Base-by-base conservation (phyloP, 2,113 vertebrate genomes). In the Crotalus viridis region DNA sequence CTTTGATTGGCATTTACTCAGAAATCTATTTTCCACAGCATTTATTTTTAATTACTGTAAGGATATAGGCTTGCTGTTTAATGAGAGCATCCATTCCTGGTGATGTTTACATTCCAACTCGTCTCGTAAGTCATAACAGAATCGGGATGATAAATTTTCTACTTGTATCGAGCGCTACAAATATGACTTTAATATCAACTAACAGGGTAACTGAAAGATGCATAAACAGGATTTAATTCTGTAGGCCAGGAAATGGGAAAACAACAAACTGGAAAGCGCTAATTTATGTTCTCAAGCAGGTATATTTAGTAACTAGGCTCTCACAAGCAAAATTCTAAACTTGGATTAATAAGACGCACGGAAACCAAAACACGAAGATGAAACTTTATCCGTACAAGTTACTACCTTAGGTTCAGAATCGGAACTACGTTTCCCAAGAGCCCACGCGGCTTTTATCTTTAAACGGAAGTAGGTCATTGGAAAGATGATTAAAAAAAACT, bases 341-440 rank as follows among this genome's bases (percentile, higher is more conserved):
- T 28, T 64, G 10, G 26, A 64, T 61, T 61, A 61, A 61, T 61
- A 61, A 61, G 10, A 61, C 10, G 4, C 59, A 21, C 0, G n/a
- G 5, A 39, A 90, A 81, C 2, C 28, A 5, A 3, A 81, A 13
- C 51, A 6, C 5, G 51, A 39, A 74, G n/a, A 17, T 5, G 26
- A 56, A 81, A 69, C n/a, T 28, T 22, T 12, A 5, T 26, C 46
- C 48, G 21, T 17, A 8, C 85, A 51, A 33, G 48, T 22, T 39
- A 87, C 22, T 26, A 22, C 28, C 5, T 33, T 51, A 22, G 1
- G 13, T 13, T 85, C 4, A 4, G 8, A 21, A 12, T 59, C 22
- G 22, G 54, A 90, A 93, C 89, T 93, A 89, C 92, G 22, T 8
- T 93, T 90, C 92, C 92, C 92, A 90, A 5, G 46, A 54, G 48